Evolutionary conservation across 2,888 invertebrate species (phyloP).

Genomic region (Clivina fossor): DNA sequence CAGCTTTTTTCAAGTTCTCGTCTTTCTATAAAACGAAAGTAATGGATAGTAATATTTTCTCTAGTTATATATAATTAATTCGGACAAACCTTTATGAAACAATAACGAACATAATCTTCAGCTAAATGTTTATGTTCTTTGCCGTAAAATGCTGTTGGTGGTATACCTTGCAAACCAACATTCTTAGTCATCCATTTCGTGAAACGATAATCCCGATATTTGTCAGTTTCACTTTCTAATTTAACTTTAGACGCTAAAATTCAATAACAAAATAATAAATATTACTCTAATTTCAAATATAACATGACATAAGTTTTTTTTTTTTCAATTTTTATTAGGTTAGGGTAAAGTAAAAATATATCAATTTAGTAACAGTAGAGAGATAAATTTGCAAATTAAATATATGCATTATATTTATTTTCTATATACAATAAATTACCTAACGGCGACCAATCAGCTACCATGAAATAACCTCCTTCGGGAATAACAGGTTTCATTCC

Average conservation of each 20-base stretch:
- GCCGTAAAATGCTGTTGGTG: conserved; percentile 92
- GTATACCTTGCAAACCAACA: conserved; percentile 90
- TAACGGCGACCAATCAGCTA: conserved; percentile 87
- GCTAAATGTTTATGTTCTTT: conserved; percentile 75
- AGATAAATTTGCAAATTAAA: conserved; percentile 4
- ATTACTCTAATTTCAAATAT: neutral
- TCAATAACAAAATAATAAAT: conserved; percentile 9
- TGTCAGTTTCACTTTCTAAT: conserved; percentile 68
- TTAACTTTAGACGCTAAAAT: conserved; percentile 58
- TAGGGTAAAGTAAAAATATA: too few species aligned
- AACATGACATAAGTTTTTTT: neutral
- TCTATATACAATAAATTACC: conserved; percentile 55
- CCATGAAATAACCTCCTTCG: conserved; percentile 96
- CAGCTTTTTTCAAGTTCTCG: conserved; percentile 68
- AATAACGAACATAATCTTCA: conserved; percentile 87
- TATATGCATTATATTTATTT: too few species aligned
- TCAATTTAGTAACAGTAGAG: too few species aligned
- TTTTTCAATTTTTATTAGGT: too few species aligned
- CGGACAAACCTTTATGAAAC: conserved; percentile 81
- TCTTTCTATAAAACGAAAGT: conserved; percentile 62
- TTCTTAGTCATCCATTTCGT: conserved; percentile 95
- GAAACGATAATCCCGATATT: conserved; percentile 84
- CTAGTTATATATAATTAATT: neutral
- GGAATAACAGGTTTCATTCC: conserved; percentile 92
- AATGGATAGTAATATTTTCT: conserved; percentile 26